These are phyloP conservation scores for Procambarus clarkii DNA, from an alignment of 1,140 invertebrate species.

Conservation along the genomic window DNA sequence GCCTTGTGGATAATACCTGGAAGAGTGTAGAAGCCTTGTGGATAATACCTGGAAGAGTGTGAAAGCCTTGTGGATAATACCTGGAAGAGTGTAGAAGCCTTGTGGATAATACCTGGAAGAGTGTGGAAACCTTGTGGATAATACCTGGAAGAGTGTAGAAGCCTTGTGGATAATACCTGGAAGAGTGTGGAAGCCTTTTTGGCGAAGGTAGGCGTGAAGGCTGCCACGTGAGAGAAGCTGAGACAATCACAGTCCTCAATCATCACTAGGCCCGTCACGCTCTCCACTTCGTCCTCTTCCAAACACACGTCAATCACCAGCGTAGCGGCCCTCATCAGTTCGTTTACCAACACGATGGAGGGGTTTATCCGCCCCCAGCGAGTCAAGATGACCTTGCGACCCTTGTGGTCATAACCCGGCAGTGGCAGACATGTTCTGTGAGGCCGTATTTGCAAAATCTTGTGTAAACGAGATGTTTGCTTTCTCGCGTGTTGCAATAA, in stretches of 20 bases:
- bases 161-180: conserved; percentile 10
- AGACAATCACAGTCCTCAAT: conserved; percentile 75
- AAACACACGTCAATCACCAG: conserved; percentile 70
- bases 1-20: too few species aligned
- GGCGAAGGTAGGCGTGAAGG: conserved; percentile 74
- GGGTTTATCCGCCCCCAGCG: conserved; percentile 73
- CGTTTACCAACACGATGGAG: conserved; percentile 73
- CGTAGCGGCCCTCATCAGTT: conserved; percentile 68
- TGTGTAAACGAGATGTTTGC: too few species aligned
- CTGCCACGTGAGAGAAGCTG: conserved; percentile 74
- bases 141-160: too few species aligned
- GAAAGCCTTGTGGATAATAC: too few species aligned
- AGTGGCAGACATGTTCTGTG: conserved; percentile 59
- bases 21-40: too few species aligned
- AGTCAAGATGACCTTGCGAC: conserved; percentile 74
- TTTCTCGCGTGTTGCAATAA: too few species aligned
- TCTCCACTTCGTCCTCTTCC: conserved; percentile 73
- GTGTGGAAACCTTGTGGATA: too few species aligned
- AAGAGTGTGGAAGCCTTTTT: conserved; percentile 74
- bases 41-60: too few species aligned
- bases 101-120: too few species aligned
- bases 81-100: too few species aligned
- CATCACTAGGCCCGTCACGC: conserved; percentile 75
- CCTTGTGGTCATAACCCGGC: conserved; percentile 55
- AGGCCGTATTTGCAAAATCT: not conserved